Evolutionary conservation across 2,113 vertebrate genomes (phyloP), one percentile per base, ranked within the genome.

Genomic region (Paradisaea rubra): DNA sequence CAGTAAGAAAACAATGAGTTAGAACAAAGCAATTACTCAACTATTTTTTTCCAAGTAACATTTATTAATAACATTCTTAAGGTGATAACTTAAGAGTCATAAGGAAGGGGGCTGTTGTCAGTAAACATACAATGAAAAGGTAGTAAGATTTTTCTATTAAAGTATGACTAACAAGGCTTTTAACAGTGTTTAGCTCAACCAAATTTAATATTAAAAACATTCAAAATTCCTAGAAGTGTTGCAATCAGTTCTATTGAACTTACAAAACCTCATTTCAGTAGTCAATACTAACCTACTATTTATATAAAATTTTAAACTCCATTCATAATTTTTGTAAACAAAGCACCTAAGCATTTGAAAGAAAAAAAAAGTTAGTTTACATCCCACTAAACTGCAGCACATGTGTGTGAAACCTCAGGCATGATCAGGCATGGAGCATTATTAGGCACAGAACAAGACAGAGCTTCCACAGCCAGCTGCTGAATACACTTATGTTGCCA

Each of bases 1-100:
- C 33, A 70, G 56, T 37, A 92, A 41, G 53, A 87, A 84, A 83
- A 77, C 52, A 33, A 80, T 1, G 7, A 94, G n/a, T 77, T 85
- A 84, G 52, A 93, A 96, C 64, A 95, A 93, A 91, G 69, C 63
- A 91, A 90, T 73, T 88, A 89, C 54, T 89, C 90, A 33, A 69
- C 41, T 64, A 2, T 49, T 72, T 81, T 80, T 93, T 70, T 57
- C 84, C 89, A 96, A 88, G 80, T 74, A 92, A 94, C 31, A 81
- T 97, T 97, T 97, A 97, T 97, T 97, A 95, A 96, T 89, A 94
- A 95, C 91, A 86, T 90, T 81, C 80, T 94, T 68, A 64, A 91
- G 86, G 61, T 88, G 95, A 89, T 95, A 95, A 97, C 88, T 97
- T 95, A 95, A 86, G 79, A 95, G 60, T 74, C 82, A 63, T 28